Base-by-base conservation (phyloP, 2,113 vertebrate species). In the Dasyornis broadbenti region DNA sequence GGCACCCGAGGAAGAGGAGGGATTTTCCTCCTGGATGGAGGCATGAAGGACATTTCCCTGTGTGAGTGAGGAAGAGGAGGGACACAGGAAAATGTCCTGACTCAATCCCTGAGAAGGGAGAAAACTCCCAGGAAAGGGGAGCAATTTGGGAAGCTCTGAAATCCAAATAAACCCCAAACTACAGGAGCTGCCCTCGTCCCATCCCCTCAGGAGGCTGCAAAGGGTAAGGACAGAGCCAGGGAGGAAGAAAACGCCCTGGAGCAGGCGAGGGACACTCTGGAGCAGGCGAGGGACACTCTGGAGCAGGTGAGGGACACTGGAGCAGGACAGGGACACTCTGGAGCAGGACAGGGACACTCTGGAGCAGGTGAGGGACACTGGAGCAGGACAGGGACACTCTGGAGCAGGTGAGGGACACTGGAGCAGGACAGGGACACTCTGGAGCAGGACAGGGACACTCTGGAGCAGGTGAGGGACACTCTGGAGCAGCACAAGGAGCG, bases 21-120 rank as follows among this genome's bases (percentile, higher is more conserved):
- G 75, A 23, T 33, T 59, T 33, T 52, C 57, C 89, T 50, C 70
- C 11, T 0, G 9, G 63, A 59, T 1, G 15, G 8, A 63, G 39
- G 44, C 26, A 8, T 0, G 1, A 4, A 37, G 37, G 35, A 31
- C 44, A 23, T 6, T 0, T 5, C 16, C 13, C 39, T 4, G 17
- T 1, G 2, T 0, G 3, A n/a, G 52, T 1, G 71, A 94, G 80
- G 83, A 80, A 47, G 90, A 83, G 80, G 35, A 92, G 27, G 49
- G 82, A 30, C 6, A 2, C 0, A 0, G 56, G 44, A 27, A 79
- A 72, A 60, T 0, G 1, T 17, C 82, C 63, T 0, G 1, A 9
- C 14, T 42, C 19, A 0, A 39, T 24, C 33, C 39, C 22, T 1
- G 37, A 28, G 39, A 72, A 60, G 0, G 26, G 33, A 0, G 1